These are phyloP conservation scores for Plutomurus gul DNA, from an alignment of 1,140 invertebrate species.

Conservation along the genomic window DNA sequence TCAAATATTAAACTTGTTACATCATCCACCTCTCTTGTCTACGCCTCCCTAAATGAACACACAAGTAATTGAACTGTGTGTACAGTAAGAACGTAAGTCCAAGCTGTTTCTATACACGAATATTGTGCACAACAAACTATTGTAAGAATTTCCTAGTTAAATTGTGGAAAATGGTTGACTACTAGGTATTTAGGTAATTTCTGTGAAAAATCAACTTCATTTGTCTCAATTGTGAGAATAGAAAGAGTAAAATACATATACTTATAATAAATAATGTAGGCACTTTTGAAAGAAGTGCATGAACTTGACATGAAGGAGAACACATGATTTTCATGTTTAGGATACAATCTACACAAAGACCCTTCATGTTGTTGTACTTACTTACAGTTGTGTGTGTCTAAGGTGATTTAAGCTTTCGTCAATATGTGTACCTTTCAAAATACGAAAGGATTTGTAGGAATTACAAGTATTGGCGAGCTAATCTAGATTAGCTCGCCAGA, in stretches of 20 bases:
- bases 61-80: too few relatives aligned
- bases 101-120: too few relatives aligned
- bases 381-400: not conserved
- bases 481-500: not conserved
- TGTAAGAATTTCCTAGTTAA: too few relatives aligned
- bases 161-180: too few relatives aligned
- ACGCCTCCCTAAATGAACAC: not conserved
- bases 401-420: not conserved
- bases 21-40: not conserved
- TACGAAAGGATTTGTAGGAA: conserved; percentile 25
- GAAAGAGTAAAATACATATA: too few relatives aligned
- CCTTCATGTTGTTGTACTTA: not conserved
- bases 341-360: not conserved
- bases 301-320: not conserved
- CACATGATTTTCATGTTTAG: conserved; percentile 1
- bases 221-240: too few relatives aligned
- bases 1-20: not conserved
- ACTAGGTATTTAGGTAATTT: too few relatives aligned
- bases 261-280: not conserved
- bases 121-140: too few relatives aligned
- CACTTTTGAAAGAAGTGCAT: not conserved
- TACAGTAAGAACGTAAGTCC: too few relatives aligned
- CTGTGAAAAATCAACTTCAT: too few relatives aligned
- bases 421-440: not conserved
- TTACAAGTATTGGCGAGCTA: conserved; percentile 16